A percentile compares a stretch with the other conserved stretches of the same genome.
phyloP scores from a whole-genome alignment of 2,113 vertebrate genomes.

The Climacteris rufus region DNA sequence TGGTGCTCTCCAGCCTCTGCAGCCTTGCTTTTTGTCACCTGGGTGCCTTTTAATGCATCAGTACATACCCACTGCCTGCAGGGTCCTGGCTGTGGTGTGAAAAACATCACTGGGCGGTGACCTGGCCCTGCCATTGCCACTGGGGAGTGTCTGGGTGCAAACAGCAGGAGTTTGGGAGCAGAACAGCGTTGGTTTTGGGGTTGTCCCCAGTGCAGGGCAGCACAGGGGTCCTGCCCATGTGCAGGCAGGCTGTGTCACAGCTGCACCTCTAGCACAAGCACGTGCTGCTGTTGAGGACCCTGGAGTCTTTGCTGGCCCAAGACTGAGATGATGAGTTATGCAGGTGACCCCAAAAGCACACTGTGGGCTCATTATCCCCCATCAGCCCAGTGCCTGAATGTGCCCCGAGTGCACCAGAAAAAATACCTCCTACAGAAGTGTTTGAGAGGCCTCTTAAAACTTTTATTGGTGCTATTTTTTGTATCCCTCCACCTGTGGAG shows the following conservation, averaged over 20 bases:
- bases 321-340: not conserved
- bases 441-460: constrained; percentile 40
- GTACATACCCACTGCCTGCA: rapidly evolving
- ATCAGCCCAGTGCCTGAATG: not conserved
- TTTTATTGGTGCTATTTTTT: constrained; percentile 54
- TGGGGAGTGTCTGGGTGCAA: not conserved
- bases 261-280: not conserved
- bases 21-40: not conserved
- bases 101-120: rapidly evolving
- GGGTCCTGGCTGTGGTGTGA: not conserved
- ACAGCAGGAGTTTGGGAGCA: not conserved
- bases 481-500: constrained; percentile 47
- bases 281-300: not conserved
- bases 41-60: not conserved
- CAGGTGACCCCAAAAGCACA: not conserved
- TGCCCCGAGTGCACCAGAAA: not conserved
- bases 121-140: rapidly evolving
- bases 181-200: not conserved
- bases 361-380: not conserved
- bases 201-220: rapidly evolving
- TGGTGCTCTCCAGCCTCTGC: not conserved
- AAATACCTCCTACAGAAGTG: constrained; percentile 19
- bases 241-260: not conserved
- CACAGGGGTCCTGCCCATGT: rapidly evolving
- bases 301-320: not conserved